Percentiles rank a stretch among this genome's conserved stretches.
These are phyloP conservation scores for Hydropsyche tenuis DNA, from an alignment of 1,140 invertebrate genomes.

Conservation along the genomic window DNA sequence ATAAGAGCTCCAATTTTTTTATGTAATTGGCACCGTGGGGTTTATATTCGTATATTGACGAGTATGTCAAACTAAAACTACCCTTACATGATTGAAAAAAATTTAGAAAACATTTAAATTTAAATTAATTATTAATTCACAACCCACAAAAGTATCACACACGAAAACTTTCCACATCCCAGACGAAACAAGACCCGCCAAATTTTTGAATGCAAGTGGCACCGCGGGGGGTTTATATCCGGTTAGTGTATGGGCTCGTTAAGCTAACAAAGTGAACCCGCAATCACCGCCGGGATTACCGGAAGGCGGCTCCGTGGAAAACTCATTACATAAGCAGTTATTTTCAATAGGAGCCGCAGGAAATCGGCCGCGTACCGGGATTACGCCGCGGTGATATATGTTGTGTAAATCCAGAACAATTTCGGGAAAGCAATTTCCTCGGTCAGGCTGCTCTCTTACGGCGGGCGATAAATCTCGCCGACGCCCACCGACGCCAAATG, in stretches of 20 bases:
- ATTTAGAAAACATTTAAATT: no score
- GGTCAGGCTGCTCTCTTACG: constrained; percentile 14
- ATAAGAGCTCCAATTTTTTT: no score
- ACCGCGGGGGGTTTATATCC: not conserved
- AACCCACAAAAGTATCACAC: no score
- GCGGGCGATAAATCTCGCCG: not conserved
- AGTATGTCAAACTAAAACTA: no score
- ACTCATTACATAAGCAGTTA: constrained; percentile 49
- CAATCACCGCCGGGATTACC: constrained; percentile 43
- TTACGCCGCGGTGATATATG: constrained; percentile 45
- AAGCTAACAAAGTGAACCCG: constrained; percentile 25
- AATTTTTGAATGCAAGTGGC: no score
- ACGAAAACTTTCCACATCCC: no score
- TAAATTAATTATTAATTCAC: no score
- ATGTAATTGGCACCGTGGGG: no score
- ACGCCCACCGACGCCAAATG: constrained; percentile 1
- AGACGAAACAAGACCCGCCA: no score
- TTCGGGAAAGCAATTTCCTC: constrained; percentile 33
- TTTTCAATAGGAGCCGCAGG: constrained; percentile 46
- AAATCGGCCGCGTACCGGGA: constrained; percentile 37
- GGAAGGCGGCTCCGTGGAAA: constrained; percentile 20
- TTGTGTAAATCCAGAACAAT: constrained; percentile 33
- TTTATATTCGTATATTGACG: no score
- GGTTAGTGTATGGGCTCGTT: constrained; percentile 17
- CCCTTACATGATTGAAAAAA: no score